Evolutionary conservation across 2,797 vertebrate species (phyloP).

Genomic region (Sandelia bainsii): DNA sequence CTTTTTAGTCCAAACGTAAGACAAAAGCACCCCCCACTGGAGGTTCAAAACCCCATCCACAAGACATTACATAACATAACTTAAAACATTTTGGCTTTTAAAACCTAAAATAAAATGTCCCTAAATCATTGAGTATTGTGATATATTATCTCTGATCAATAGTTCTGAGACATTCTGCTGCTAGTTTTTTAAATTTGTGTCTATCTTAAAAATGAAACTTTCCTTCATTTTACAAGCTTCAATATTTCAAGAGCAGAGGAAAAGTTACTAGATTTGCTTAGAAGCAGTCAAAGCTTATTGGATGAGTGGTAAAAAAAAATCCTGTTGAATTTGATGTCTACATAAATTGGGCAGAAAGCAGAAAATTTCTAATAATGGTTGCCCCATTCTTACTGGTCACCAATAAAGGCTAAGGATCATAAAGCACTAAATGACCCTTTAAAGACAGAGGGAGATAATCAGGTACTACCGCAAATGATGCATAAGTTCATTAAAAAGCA

Average conservation of each 20-base stretch:
- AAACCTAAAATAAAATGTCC: neutral
- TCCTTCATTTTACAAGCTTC: neutral
- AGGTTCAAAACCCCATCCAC: neutral
- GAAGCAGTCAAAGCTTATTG: neutral
- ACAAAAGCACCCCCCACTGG: conserved; percentile 55
- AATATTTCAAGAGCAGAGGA: neutral
- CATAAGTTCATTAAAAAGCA: conserved; percentile 50
- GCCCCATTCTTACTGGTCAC: conserved; percentile 19
- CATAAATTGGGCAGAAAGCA: conserved; percentile 24
- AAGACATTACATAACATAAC: conserved; percentile 34
- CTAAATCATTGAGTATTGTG: neutral
- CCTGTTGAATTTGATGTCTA: conserved; percentile 15
- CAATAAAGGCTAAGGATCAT: conserved; percentile 44
- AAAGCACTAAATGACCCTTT: conserved; percentile 51
- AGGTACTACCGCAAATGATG: conserved; percentile 34
- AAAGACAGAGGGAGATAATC: conserved; percentile 45
- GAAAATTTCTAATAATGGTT: conserved; percentile 38
- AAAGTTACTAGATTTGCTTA: neutral
- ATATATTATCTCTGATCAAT: neutral
- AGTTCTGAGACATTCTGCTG: neutral
- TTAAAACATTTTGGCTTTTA: neutral
- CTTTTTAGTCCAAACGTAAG: conserved; percentile 17
- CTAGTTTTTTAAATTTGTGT: neutral
- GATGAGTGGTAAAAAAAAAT: neutral
- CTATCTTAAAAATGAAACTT: neutral